phyloP scores from a whole-genome alignment of 1,140 invertebrate species.

The Hormaphis cornu region DNA sequence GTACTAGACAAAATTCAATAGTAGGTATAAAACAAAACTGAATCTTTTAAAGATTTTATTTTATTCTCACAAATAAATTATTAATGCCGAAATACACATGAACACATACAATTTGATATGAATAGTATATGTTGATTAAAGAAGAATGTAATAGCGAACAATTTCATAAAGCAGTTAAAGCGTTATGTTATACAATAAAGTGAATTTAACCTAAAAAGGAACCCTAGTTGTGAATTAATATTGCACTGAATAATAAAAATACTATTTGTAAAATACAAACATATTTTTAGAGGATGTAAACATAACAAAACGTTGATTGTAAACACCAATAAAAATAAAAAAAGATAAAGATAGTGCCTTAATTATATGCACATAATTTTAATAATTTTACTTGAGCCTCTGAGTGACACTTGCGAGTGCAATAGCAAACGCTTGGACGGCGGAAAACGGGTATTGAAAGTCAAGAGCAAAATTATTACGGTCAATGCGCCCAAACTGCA shows the following conservation, averaged over 20 bases:
- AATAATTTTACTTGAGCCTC: constrained; percentile 70
- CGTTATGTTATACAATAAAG: background rate
- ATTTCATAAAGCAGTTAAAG: background rate
- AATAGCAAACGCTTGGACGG: constrained; percentile 95
- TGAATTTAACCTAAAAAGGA: constrained; percentile 12
- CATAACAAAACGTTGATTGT: background rate
- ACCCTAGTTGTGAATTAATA: constrained; percentile 11
- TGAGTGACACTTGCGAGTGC: constrained; percentile 97
- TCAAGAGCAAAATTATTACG: constrained; percentile 97
- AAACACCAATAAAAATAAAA: background rate
- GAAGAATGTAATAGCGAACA: constrained; percentile 8
- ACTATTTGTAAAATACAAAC: constrained; percentile 1
- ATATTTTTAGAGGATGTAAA: background rate
- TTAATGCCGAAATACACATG: constrained; percentile 24
- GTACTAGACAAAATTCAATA: background rate
- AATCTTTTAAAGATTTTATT: background rate
- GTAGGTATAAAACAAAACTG: background rate
- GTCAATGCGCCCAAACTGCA: constrained; percentile 98
- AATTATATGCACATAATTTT: background rate
- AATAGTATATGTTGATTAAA: background rate
- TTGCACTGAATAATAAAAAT: constrained; percentile 22
- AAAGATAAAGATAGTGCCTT: background rate
- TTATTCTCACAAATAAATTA: constrained; percentile 9
- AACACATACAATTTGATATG: constrained; percentile 25
- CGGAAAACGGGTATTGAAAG: constrained; percentile 97